Evolutionary conservation across 2,113 vertebrate species (phyloP).

Genomic region (Myotis yumanensis): DNA sequence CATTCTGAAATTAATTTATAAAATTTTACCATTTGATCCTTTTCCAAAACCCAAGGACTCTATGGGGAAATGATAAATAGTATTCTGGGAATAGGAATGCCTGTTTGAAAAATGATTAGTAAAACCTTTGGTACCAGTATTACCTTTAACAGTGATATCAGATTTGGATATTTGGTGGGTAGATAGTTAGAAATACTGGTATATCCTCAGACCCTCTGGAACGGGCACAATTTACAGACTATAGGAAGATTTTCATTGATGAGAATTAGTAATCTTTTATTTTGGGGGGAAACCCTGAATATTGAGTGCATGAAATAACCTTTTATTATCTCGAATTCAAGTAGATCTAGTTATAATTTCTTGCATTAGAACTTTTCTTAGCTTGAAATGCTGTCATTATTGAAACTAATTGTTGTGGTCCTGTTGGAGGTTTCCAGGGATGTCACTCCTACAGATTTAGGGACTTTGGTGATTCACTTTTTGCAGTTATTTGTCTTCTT

Average conservation of each 20-base stretch:
- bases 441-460: not conserved
- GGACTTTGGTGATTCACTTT: not conserved
- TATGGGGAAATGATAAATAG: not conserved
- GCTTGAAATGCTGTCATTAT: not conserved
- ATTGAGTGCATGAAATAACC: not conserved
- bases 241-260: not conserved
- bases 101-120: not conserved
- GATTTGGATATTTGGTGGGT: not conserved
- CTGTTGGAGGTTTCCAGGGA: rapidly evolving
- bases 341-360: not conserved
- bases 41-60: not conserved
- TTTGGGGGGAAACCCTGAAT: not conserved
- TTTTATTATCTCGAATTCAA: not conserved
- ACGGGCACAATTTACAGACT: not conserved
- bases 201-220: not conserved
- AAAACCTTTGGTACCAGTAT: not conserved
- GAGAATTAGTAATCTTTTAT: not conserved
- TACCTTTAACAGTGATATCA: not conserved
- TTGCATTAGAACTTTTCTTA: not conserved
- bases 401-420: not conserved
- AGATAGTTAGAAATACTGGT: not conserved
- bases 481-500: not conserved
- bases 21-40: not conserved
- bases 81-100: not conserved
- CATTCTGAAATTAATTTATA: not conserved